Conservation (phyloP, 2,113 vertebrate genomes). For the Antechinus flavipes region DNA sequence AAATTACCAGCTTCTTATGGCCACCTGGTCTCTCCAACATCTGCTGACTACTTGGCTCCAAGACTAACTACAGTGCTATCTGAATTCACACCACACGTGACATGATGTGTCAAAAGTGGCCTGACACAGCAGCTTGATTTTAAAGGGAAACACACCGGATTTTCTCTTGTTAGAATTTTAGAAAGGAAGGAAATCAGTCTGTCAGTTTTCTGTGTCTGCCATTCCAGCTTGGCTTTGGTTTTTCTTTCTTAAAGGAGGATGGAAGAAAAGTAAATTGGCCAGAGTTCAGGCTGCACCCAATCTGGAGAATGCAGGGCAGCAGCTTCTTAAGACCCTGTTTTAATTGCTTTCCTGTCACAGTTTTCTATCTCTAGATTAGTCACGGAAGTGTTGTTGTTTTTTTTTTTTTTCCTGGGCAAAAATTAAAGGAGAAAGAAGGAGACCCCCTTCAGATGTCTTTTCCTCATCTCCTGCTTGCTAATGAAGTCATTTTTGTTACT, state of each 20-base stretch:
- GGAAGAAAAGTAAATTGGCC: not conserved
- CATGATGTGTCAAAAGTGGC: constrained; percentile 55
- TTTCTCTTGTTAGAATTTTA: not conserved
- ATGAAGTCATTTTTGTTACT: not conserved
- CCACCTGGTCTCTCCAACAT: constrained; percentile 80
- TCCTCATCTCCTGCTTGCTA: not conserved
- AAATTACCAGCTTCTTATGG: constrained; percentile 75
- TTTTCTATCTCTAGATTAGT: not conserved
- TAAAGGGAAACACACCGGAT: constrained; percentile 47
- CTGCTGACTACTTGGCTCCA: constrained; percentile 68
- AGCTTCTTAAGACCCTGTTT: not conserved
- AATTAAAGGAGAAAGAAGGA: constrained; percentile 4
- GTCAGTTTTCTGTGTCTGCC: not conserved
- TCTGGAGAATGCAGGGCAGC: not conserved
- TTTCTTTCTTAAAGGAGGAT: not conserved
- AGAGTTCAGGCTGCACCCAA: not conserved
- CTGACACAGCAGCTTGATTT: constrained; percentile 61
- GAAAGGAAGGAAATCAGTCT: not conserved
- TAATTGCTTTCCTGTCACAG: not conserved
- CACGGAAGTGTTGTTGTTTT: constrained; percentile 45
- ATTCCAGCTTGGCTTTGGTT: not conserved
- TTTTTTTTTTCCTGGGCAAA: not conserved
- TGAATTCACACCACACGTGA: constrained; percentile 58
- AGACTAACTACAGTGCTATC: constrained; percentile 33
- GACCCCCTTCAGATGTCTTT: not conserved